Base-by-base conservation (phyloP, 1,140 invertebrate species). In the Phymorhynchus buccinoides region DNA sequence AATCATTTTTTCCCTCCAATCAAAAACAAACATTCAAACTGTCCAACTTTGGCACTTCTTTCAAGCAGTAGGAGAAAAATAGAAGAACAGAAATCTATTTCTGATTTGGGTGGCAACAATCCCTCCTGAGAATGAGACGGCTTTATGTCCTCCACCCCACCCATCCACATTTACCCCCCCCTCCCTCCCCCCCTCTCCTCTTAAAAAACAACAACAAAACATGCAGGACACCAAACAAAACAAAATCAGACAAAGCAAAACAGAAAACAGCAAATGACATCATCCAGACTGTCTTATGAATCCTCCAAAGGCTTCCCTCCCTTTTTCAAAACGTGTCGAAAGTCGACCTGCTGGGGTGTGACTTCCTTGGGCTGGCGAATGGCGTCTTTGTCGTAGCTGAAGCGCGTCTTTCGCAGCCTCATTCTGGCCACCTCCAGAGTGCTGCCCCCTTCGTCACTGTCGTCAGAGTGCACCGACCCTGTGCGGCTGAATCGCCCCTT, bases 371-470 rank as follows among this genome's bases (percentile, higher is more conserved):
- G 73, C 62, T 79, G 56, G 9, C 84, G 80, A 12, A 86, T 62
- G n/a, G 84, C 71, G 35, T 85, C 87, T 39, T 84, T 68, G 6
- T 73, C 62, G 32, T 84, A 48, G 37, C 88, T 86, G 73, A 89
- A 83, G 32, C 88, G 87, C 35, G 89, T 89, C 82, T 88, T 88
- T 1, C 86, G 84, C 39, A 89, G 80, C 66, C 83, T 84, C 73
- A 77, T 73, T 78, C 88, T 80, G 35, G 87, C 83, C 30, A 86
- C 48, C 6, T 80, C 39, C 32, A 87, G 80, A 16, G 75, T 62
- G 39, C 79, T 62, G 42, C 32, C 84, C 66, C 39, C 39, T 7
- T 83, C 81, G n/a, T 68, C 81, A 18, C 66, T 71, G 41, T 66
- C 41, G 62, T 71, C 81, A 32, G 56, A 68, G 18, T 83, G 62